Evolutionary conservation across 2,888 invertebrate genomes (phyloP).

Genomic region (Osmoderma eremita): DNA sequence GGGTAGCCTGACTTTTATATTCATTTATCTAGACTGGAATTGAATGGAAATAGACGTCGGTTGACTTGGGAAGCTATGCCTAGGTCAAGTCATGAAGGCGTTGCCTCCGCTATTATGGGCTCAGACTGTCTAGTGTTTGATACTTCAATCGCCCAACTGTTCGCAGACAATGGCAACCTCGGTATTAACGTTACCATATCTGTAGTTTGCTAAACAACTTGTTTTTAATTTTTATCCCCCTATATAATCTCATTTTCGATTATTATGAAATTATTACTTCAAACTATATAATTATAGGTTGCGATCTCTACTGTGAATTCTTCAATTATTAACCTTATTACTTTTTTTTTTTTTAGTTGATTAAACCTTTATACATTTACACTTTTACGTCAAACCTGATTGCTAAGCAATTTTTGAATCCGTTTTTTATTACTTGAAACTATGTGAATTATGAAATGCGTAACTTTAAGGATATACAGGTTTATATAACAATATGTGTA

Average conservation of each 20-base stretch:
- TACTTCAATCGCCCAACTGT: conserved; percentile 96
- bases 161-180: conserved; percentile 98
- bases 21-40: conserved; percentile 76
- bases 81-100: conserved; percentile 97
- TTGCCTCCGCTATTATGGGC: conserved; percentile 95
- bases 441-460: conserved; percentile 38
- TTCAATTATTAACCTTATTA: conserved; percentile 6
- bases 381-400: too few relatives aligned
- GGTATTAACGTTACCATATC: conserved; percentile 99
- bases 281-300: too few relatives aligned
- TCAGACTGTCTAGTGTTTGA: conserved; percentile 99
- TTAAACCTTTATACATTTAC: background rate
- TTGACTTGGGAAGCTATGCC: conserved; percentile 99
- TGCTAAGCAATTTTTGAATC: too few relatives aligned
- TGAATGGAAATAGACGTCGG: conserved; percentile 93
- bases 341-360: conserved; percentile 4
- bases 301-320: conserved; percentile 9
- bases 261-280: conserved; percentile 8
- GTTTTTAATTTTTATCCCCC: conserved; percentile 5
- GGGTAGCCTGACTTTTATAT: too few relatives aligned
- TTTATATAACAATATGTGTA: conserved; percentile 21
- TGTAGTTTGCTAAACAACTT: conserved; percentile 71
- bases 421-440: conserved; percentile 25
- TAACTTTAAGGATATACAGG: conserved; percentile 31
- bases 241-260: conserved; percentile 5